Base-by-base conservation (phyloP, 1,140 invertebrate genomes). In the Diorhabda sublineata region DNA sequence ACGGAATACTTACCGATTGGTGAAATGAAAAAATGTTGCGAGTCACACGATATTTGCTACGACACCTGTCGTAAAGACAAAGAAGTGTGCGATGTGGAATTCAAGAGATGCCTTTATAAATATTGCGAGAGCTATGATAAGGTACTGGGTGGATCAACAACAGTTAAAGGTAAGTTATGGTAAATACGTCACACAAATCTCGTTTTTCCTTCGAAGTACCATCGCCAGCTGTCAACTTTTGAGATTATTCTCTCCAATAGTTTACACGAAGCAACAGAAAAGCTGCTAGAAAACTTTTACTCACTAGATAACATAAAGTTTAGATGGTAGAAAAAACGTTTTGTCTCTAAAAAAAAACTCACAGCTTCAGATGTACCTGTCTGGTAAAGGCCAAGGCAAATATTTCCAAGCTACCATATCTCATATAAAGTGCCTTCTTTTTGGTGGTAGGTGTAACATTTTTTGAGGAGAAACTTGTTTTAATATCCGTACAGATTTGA, bases 1-100 rank as follows among this genome's bases (percentile, higher is more conserved):
- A 87, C 88, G 44, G 88, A 92, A 69, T 90, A 90, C 75, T 82
- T 95, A 43, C 92, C 92, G 5, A 82, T 91, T 6, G 83, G 84
- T 42, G 88, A 91, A 80, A 92, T 95, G 89, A 91, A 90, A 5
- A 87, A 88, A 71, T 97, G 94, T 76, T 97, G 94, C 82, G 87
- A 96, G 79, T 76, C 79, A 2, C 94, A 97, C 80, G 94, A 97
- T 74, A 87, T 92, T 69, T 97, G 94, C 79, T 97, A 97, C 76
- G 93, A 94, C 70, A 94, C 91, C 3, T 97, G 94, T 78, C 93
- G 92, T 72, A 87, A 82, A 45, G 89, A 92, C 61, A 95, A 94
- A 81, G 92, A 95, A 78, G 83, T 89, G 1, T 97, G 94, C 83
- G 94, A 97, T 82, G 79, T 93, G 59, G 87, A 91, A 45, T 96